Conservation (phyloP, 2,888 invertebrate species). For the Chirona hameri region DNA sequence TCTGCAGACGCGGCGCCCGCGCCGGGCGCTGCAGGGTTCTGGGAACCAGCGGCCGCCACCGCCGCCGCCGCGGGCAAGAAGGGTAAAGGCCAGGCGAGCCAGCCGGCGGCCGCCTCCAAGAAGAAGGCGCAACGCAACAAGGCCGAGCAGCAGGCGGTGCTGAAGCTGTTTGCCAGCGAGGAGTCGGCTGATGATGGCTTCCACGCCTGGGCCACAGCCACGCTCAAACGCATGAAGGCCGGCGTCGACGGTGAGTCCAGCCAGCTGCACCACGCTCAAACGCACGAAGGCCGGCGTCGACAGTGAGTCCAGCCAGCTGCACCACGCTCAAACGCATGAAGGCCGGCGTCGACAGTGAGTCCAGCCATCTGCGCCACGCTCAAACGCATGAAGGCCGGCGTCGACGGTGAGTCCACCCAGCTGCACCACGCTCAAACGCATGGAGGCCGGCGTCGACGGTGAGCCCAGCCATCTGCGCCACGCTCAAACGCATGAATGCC, state of each 20-base stretch:
- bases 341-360: constrained; percentile 30
- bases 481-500: constrained; percentile 29
- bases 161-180: background rate
- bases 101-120: constrained; percentile 25
- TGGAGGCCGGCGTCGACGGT: constrained; percentile 31
- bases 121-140: constrained; percentile 35
- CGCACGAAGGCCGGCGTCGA: constrained; percentile 30
- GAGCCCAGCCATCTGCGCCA: background rate
- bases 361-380: constrained; percentile 27
- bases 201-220: constrained; percentile 32
- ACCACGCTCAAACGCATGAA: constrained; percentile 29
- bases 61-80: constrained; percentile 29
- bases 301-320: background rate
- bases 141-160: constrained; percentile 35
- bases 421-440: constrained; percentile 27
- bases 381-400: constrained; percentile 24
- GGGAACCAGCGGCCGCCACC: constrained; percentile 1
- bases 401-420: constrained; percentile 30
- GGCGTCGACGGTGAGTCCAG: constrained; percentile 30
- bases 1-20: background rate
- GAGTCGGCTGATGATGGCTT: constrained; percentile 25
- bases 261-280: constrained; percentile 31
- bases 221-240: constrained; percentile 29
- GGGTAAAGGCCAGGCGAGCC: background rate
- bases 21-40: background rate